phyloP scores from a whole-genome alignment of 1,140 invertebrate genomes.

The Drosophila pallidifrons region DNA sequence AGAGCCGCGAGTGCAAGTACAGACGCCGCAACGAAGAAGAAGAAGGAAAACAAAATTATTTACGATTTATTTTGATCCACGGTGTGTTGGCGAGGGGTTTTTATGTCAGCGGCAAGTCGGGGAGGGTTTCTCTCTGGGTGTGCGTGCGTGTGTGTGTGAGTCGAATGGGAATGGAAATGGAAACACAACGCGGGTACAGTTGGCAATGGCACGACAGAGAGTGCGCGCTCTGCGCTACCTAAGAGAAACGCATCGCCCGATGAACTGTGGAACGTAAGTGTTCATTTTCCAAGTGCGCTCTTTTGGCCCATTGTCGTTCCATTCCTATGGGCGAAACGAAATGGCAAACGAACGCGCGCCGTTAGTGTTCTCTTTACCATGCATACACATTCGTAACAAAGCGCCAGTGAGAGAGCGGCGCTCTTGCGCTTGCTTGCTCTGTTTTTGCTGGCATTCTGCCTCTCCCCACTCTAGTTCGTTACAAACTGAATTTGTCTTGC shows the following conservation, averaged over 20 bases:
- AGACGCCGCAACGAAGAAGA: slow-evolving; percentile 26
- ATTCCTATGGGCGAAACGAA: slow-evolving; percentile 45
- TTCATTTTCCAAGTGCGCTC: slow-evolving; percentile 50
- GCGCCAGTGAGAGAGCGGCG: neutral
- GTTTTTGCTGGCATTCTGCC: slow-evolving; percentile 71
- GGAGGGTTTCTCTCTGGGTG: slow-evolving; percentile 7
- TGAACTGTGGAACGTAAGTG: slow-evolving; percentile 70
- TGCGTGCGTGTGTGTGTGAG: neutral
- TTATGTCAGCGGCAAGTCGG: slow-evolving; percentile 72
- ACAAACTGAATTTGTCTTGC: slow-evolving; percentile 80
- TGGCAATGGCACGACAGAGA: slow-evolving; percentile 69
- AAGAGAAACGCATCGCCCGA: slow-evolving; percentile 38
- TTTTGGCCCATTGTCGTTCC: slow-evolving; percentile 25
- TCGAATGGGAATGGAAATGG: slow-evolving; percentile 60
- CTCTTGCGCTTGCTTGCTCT: slow-evolving; percentile 45
- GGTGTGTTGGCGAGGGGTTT: slow-evolving; percentile 47
- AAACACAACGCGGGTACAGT: slow-evolving; percentile 55
- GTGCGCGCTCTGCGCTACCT: slow-evolving; percentile 12
- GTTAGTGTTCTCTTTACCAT: slow-evolving; percentile 58
- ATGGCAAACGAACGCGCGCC: slow-evolving; percentile 9
- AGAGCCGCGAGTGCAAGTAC: slow-evolving; percentile 8
- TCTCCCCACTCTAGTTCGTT: slow-evolving; percentile 78
- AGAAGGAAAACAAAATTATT: slow-evolving; percentile 78
- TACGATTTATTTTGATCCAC: slow-evolving; percentile 82
- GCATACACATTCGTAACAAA: slow-evolving; percentile 76